Conservation (phyloP, 2,888 invertebrate genomes). For the Scaptomyza flava region DNA sequence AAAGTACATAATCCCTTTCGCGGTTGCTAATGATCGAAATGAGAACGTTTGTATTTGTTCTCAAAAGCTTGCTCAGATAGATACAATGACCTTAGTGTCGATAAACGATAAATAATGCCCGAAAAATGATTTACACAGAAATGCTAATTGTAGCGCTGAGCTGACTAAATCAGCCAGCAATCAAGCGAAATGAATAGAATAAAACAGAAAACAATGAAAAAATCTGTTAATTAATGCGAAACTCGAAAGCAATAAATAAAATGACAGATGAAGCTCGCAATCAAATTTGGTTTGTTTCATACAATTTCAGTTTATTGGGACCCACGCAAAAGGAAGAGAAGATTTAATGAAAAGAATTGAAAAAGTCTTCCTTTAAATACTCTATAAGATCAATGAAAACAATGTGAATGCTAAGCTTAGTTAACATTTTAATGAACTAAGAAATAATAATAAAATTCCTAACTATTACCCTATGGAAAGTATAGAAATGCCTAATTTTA, state of each 20-base stretch:
- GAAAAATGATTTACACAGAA: conserved; percentile 55
- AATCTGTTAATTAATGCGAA: conserved; percentile 66
- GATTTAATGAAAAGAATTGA: not conserved
- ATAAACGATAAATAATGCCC: conserved; percentile 47
- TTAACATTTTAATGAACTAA: too few species aligned
- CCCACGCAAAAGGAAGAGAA: not conserved
- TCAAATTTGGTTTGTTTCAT: conserved; percentile 23
- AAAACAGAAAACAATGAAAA: conserved; percentile 23
- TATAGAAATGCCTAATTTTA: too few species aligned
- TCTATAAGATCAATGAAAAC: too few species aligned
- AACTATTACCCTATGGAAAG: too few species aligned
- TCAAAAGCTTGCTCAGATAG: conserved; percentile 26
- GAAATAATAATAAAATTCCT: too few species aligned
- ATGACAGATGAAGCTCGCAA: conserved; percentile 36
- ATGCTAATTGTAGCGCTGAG: conserved; percentile 58
- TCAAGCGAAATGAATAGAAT: conserved; percentile 2
- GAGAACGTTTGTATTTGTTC: conserved; percentile 3
- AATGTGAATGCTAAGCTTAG: too few species aligned
- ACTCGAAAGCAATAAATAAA: conserved; percentile 44
- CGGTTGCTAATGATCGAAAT: conserved; percentile 19
- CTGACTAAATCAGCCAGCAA: conserved; percentile 17
- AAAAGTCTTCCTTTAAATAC: not conserved
- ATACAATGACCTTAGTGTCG: conserved; percentile 59
- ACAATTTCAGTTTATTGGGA: not conserved
- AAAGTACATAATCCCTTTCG: conserved; percentile 1